Percentiles rank a stretch among this genome's conserved stretches.
These are phyloP conservation scores for Babyrousa celebensis DNA, from an alignment of 2,797 vertebrate genomes.

Conservation along the genomic window DNA sequence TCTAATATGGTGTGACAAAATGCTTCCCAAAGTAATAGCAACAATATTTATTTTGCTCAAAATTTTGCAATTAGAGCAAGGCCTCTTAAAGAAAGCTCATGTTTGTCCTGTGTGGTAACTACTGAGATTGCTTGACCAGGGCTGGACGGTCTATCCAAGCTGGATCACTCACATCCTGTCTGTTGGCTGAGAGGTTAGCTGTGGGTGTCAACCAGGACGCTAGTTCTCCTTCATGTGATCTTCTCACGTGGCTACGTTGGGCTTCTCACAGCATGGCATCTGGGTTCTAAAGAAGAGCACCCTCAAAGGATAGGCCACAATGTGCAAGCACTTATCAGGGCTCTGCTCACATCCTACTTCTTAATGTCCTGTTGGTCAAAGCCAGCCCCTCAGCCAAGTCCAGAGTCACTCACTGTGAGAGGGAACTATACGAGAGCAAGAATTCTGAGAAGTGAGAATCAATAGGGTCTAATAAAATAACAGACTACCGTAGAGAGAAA, in stretches of 20 bases:
- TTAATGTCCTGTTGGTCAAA: not conserved
- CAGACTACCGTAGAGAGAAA: slow-evolving; percentile 19
- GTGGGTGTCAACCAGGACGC: not conserved
- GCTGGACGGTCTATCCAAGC: not conserved
- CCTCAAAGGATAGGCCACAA: not conserved
- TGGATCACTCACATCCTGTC: not conserved
- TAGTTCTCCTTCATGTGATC: not conserved
- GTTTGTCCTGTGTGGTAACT: not conserved
- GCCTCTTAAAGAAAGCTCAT: not conserved
- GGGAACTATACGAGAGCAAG: not conserved
- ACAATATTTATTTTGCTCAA: slow-evolving; percentile 6
- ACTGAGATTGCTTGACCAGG: not conserved
- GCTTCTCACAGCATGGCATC: not conserved
- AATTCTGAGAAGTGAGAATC: slow-evolving; percentile 1
- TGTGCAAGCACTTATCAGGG: not conserved
- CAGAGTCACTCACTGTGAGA: not conserved
- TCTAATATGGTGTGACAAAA: slow-evolving; percentile 25
- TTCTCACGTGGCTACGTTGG: not conserved
- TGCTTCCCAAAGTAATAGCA: not conserved
- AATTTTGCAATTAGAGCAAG: not conserved
- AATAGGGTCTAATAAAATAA: not conserved
- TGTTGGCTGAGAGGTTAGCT: not conserved
- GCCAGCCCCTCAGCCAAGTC: not conserved
- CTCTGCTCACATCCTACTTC: not conserved
- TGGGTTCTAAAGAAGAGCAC: not conserved